phyloP scores from a whole-genome alignment of 2,888 invertebrate genomes.

The Branchinecta sandiegonensis region DNA sequence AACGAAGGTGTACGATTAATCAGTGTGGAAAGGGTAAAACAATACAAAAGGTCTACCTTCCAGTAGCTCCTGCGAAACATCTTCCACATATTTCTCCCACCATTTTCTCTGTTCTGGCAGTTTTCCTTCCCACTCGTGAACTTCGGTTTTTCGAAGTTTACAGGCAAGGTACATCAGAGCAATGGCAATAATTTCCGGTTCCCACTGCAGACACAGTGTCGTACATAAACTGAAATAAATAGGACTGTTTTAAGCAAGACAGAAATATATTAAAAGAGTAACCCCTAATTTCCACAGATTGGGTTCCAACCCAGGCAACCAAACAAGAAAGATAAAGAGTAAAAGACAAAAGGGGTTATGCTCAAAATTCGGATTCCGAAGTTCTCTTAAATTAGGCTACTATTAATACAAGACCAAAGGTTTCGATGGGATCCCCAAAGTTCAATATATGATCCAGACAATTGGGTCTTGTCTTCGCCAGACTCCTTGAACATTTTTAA shows the following conservation, averaged over 20 bases:
- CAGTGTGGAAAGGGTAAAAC: neutral
- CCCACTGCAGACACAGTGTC: constrained; percentile 92
- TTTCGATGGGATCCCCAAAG: no score
- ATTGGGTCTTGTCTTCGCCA: no score
- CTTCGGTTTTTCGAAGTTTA: constrained; percentile 87
- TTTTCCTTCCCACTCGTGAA: constrained; percentile 77
- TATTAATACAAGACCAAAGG: no score
- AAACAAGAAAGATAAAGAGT: neutral
- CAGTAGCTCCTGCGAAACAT: constrained; percentile 78
- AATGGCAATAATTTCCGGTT: constrained; percentile 94
- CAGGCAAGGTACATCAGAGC: constrained; percentile 93
- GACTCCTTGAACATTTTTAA: no score
- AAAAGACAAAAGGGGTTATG: no score
- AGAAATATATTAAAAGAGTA: no score
- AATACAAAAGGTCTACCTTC: constrained; percentile 44
- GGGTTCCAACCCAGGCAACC: no score
- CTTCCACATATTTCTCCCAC: constrained; percentile 98
- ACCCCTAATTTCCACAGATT: no score
- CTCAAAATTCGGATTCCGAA: no score
- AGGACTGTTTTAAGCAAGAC: neutral
- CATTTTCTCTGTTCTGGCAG: constrained; percentile 61
- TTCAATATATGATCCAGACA: no score
- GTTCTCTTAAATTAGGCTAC: no score
- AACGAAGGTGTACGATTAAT: neutral
- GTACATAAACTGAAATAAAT: constrained; percentile 63